These are phyloP conservation scores for Lasioglossum oenotherae DNA, from an alignment of 2,888 invertebrate genomes.

Conservation along the genomic window DNA sequence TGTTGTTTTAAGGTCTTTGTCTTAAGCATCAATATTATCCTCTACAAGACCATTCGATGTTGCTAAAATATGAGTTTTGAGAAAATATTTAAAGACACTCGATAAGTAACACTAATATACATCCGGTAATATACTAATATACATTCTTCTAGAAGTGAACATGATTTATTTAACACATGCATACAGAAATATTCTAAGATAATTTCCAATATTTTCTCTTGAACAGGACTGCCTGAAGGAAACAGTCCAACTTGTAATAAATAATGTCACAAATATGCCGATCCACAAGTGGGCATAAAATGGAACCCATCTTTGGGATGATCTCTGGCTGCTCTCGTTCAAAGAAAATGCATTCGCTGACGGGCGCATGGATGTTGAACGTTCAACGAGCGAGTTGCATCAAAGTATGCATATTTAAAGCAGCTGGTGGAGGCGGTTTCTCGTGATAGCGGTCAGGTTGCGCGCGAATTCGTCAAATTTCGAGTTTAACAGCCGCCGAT, in stretches of 20 bases:
- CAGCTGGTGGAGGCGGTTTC: background rate
- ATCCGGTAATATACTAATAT: no score
- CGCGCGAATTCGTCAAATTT: slow-evolving; percentile 10
- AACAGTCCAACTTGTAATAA: background rate
- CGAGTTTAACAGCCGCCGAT: slow-evolving; percentile 13
- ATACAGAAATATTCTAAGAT: background rate
- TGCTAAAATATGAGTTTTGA: background rate
- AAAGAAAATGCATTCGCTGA: background rate
- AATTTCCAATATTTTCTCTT: background rate
- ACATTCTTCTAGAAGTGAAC: no score
- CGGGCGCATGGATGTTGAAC: background rate
- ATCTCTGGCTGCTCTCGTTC: background rate
- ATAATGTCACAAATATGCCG: background rate
- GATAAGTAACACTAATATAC: no score
- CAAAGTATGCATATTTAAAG: background rate
- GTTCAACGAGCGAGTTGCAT: background rate
- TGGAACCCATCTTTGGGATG: background rate
- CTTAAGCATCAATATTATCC: no score
- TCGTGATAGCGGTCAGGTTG: background rate
- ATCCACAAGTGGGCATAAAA: background rate
- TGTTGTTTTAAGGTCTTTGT: background rate
- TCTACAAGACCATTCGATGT: no score
- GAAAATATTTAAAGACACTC: no score
- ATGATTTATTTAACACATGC: no score
- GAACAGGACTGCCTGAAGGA: background rate